Conservation (phyloP, 1,140 invertebrate species). For the Apis dorsata region DNA sequence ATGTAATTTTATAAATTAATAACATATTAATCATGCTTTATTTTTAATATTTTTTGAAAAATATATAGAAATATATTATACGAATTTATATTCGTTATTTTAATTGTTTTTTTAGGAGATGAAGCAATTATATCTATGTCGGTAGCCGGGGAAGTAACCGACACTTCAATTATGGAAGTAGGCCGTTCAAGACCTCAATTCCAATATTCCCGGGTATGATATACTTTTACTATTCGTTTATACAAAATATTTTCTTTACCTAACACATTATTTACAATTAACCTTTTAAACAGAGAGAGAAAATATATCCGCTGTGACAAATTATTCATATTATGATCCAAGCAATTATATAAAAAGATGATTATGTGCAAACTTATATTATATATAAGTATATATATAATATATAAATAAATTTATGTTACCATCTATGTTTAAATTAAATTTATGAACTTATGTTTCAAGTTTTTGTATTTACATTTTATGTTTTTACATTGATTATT, state of each 20-base stretch:
- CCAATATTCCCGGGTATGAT: conserved; percentile 74
- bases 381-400: no score
- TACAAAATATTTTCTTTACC: neutral
- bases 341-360: no score
- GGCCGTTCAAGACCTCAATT: conserved; percentile 78
- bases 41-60: neutral
- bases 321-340: neutral
- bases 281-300: neutral
- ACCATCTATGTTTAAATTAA: no score
- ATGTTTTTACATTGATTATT: no score
- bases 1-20: neutral
- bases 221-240: neutral
- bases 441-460: no score
- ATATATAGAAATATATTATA: neutral
- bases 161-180: conserved; percentile 77
- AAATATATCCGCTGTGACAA: neutral
- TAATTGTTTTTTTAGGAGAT: conserved; percentile 71
- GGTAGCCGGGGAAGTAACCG: conserved; percentile 78
- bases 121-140: conserved; percentile 79
- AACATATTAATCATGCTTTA: neutral
- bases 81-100: conserved; percentile 21
- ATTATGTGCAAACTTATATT: no score
- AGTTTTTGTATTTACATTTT: no score
- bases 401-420: no score
- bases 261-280: neutral